A percentile compares a stretch with the other conserved stretches of the same genome.
These are phyloP conservation scores for Lasius platythorax DNA, from an alignment of 2,888 invertebrate species.

Conservation along the genomic window DNA sequence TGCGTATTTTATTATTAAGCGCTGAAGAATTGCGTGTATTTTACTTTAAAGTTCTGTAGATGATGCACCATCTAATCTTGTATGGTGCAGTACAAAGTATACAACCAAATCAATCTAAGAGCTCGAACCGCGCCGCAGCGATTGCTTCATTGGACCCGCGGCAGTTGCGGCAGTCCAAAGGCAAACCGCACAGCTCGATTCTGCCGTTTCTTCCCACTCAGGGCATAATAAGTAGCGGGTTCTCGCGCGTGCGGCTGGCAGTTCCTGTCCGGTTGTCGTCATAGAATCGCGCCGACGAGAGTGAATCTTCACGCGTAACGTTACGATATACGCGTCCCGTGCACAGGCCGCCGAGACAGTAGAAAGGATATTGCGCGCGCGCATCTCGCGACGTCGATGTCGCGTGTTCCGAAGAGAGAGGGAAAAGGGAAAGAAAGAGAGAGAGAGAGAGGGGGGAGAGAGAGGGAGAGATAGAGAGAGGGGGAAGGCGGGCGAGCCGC, in stretches of 20 bases:
- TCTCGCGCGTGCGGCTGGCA: slow-evolving; percentile 79
- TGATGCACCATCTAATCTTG: neutral
- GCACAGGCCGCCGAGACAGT: slow-evolving; percentile 4
- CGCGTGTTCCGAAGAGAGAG: slow-evolving; percentile 44
- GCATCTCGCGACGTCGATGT: slow-evolving; percentile 1
- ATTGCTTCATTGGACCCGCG: slow-evolving; percentile 64
- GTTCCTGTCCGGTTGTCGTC: slow-evolving; percentile 80
- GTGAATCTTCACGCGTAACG: slow-evolving; percentile 58
- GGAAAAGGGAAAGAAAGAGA: neutral
- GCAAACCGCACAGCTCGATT: slow-evolving; percentile 57
- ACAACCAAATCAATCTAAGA: slow-evolving; percentile 45
- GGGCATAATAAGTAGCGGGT: slow-evolving; percentile 83
- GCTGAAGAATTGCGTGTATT: neutral
- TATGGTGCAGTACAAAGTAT: neutral
- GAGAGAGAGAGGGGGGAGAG: slow-evolving; percentile 30
- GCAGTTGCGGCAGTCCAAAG: slow-evolving; percentile 58
- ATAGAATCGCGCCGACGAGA: slow-evolving; percentile 60
- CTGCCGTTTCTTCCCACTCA: slow-evolving; percentile 75
- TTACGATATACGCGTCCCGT: slow-evolving; percentile 1
- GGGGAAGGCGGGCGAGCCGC: slow-evolving; percentile 64
- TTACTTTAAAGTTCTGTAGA: neutral
- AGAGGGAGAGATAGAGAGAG: neutral
- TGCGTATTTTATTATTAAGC: neutral
- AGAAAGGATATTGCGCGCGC: slow-evolving; percentile 31
- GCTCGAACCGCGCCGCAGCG: slow-evolving; percentile 22